Conservation (phyloP, 2,888 invertebrate genomes). For the Drosophila greeni region DNA sequence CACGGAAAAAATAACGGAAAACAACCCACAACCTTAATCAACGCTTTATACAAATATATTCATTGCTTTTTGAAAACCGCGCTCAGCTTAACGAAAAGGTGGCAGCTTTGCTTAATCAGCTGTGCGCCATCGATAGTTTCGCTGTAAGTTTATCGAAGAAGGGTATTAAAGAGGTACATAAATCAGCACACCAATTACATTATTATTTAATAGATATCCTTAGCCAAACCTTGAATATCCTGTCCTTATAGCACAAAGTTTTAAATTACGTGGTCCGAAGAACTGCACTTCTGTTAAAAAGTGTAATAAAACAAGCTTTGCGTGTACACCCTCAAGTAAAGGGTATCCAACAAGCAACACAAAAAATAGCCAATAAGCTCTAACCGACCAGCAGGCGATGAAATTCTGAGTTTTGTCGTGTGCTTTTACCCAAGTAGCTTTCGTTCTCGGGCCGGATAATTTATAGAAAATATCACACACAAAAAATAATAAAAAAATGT, state of each 20-base stretch:
- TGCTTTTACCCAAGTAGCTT: constrained; percentile 48
- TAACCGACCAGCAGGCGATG: constrained; percentile 29
- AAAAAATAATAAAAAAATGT: constrained; percentile 54
- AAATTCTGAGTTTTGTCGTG: constrained; percentile 54
- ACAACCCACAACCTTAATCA: too few relatives aligned
- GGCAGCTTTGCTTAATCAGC: constrained; percentile 1
- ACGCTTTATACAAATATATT: background rate
- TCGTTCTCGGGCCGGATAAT: constrained; percentile 59
- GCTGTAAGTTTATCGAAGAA: constrained; percentile 2
- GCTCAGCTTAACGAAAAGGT: background rate
- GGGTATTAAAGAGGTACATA: constrained; percentile 1
- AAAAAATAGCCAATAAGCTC: constrained; percentile 6
- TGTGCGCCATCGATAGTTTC: constrained; percentile 15
- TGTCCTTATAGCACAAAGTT: too few relatives aligned
- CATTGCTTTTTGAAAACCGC: background rate
- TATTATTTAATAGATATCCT: background rate
- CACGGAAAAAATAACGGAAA: background rate
- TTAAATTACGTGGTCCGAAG: background rate
- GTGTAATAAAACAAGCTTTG: too few relatives aligned
- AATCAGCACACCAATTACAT: background rate
- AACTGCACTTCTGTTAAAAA: background rate
- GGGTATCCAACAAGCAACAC: background rate
- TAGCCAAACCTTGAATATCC: background rate
- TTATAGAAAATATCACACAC: constrained; percentile 57
- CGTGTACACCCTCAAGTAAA: background rate